Conservation (phyloP, 2,113 vertebrate species). For the Tetrao urogallus region DNA sequence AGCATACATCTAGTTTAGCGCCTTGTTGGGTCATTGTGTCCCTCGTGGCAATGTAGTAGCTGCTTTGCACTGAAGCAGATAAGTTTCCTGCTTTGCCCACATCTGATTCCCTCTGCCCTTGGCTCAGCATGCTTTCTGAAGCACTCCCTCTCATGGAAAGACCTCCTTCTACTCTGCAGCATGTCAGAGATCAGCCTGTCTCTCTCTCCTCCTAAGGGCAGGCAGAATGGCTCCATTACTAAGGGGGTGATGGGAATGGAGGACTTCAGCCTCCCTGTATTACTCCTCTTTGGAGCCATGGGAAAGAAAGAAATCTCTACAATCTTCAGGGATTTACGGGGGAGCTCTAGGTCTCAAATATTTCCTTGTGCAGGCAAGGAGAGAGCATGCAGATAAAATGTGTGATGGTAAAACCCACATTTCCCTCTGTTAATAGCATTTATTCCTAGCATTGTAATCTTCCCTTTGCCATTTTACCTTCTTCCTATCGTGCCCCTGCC, state of each 20-base stretch:
- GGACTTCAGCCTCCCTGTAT: background rate
- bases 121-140: background rate
- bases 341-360: background rate
- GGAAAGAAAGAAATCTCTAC: background rate
- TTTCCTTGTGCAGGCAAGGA: background rate
- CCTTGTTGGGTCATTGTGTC: background rate
- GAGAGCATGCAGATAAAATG: background rate
- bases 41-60: background rate
- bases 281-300: fast-evolving
- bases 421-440: background rate
- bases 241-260: background rate
- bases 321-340: background rate
- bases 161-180: background rate
- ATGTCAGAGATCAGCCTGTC: background rate
- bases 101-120: fast-evolving
- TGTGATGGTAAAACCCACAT: background rate
- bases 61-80: background rate
- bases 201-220: background rate
- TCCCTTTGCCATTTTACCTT: background rate
- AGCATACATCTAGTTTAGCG: background rate
- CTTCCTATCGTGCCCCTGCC: background rate
- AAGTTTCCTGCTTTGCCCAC: background rate
- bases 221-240: background rate
- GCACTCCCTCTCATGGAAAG: background rate
- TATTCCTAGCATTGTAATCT: background rate